Evolutionary conservation across 1,140 invertebrate species (phyloP).

Genomic region (Archegozetes longisetosus): DNA sequence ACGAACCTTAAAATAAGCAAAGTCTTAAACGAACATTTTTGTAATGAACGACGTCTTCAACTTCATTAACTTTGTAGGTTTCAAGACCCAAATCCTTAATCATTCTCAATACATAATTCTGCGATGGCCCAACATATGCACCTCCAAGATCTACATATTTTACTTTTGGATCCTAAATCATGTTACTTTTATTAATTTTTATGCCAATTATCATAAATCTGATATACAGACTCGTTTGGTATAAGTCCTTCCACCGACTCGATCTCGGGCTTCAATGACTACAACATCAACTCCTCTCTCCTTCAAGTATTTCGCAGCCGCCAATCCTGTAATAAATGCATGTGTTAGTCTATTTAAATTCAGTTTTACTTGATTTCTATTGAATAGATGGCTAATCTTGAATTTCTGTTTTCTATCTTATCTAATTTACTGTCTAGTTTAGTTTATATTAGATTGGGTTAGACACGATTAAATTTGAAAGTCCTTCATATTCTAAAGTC

Average conservation of each 20-base stretch:
- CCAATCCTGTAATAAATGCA: conserved; percentile 2
- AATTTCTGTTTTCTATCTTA: no score
- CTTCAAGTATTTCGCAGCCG: conserved; percentile 1
- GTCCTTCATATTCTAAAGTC: no score
- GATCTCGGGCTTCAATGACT: conserved; percentile 80
- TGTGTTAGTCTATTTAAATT: no score
- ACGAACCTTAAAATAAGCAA: no score
- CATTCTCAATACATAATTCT: conserved; percentile 23
- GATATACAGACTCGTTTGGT: not conserved
- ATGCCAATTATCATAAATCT: conserved; percentile 54
- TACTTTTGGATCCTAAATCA: conserved; percentile 17
- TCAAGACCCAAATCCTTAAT: conserved; percentile 27
- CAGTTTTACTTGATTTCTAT: no score
- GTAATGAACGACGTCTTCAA: conserved; percentile 19
- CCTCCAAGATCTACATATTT: conserved; percentile 25
- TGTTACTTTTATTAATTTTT: not conserved
- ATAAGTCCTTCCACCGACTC: conserved; percentile 65
- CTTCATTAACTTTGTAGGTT: conserved; percentile 25
- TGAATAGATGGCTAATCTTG: no score
- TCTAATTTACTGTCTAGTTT: no score
- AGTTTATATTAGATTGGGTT: no score
- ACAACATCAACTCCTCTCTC: conserved; percentile 70
- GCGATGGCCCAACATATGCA: conserved; percentile 25
- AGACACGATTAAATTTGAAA: no score
- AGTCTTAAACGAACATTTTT: no score